Base-by-base conservation (phyloP, 1,140 invertebrate species). In the Drosophila burlai region DNA sequence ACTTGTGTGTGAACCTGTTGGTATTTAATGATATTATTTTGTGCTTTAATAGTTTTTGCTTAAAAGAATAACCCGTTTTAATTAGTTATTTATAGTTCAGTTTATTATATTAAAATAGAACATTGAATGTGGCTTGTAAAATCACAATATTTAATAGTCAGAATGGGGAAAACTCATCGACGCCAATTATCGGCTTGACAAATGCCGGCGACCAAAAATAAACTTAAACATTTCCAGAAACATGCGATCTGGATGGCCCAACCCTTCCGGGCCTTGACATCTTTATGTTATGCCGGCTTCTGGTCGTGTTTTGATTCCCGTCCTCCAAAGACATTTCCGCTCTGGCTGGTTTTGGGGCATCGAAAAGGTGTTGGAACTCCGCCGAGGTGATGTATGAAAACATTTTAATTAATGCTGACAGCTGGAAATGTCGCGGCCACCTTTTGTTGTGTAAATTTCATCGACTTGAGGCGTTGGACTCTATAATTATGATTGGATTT, bases 371-470 rank as follows among this genome's bases (percentile, higher is more conserved):
- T 87, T 76, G 81, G 83, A 86, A 76, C 55, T 86, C 83, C 43
- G 73, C 67, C 77, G 82, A 57, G 9, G 68, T 65, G 78, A 85
- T 75, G 76, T 81, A 81, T 86, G 83, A 84, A 83, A 90, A 84
- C 85, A 89, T 90, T 89, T 89, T 90, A 89, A 89, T 89, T 89
- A 89, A 89, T 90, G 84, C 78, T 81, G 84, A 90, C 84, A 89
- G 84, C 84, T 89, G 85, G 59, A 89, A 81, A 85, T 72, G 85
- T 84, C 81, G 84, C 84, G 81, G 85, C 68, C 59, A 80, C 47
- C 81, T 90, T 90, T 89, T 89, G 85, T 89, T 89, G 84, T 87
- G 84, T 87, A 81, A 87, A 89, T 87, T 79, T 76, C 43, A 58
- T 47, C 43, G 74, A 71, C 50, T 62, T 50, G 36, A 63, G 52